Evolutionary conservation across 1,140 invertebrate genomes (phyloP), one percentile per base, ranked within the genome.

Genomic region (Chironomus striatipennis): DNA sequence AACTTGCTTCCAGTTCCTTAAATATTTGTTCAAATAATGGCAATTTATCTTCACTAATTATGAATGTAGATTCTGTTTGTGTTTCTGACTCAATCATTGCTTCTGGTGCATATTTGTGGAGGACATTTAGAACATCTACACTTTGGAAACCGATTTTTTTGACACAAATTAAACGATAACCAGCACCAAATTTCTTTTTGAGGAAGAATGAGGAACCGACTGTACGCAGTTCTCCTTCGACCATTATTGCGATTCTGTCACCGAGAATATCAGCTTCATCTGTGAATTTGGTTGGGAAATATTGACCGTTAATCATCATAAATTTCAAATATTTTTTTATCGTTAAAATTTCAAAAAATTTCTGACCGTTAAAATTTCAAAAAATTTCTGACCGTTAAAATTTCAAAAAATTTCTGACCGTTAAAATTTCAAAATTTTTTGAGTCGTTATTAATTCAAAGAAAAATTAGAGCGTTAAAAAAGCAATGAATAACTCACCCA

Each of bases 241-340:
- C 88, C 85, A 97, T 90, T 73, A 96, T 94, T 4, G 93, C 93
- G 76, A 96, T 93, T 79, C 94, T 84, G 82, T 97, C 94, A 0
- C 94, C 95, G 1, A 98, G 85, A 74, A 93, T 87, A 84, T 98
- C 95, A 70, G 95, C 95, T 84, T 98, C 96, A 82, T 97, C 24
- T 34, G 5, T 34, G 24, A 34, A 34, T 34, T n/a, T n/a, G n/a
- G n/a, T n/a, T n/a, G n/a, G n/a, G n/a, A n/a, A n/a, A n/a, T n/a
- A n/a, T n/a, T n/a, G n/a, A n/a, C n/a, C n/a, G n/a, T n/a, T n/a
- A n/a, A n/a, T n/a, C n/a, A n/a, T n/a, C n/a, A n/a, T n/a, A n/a
- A n/a, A n/a, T n/a, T n/a, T n/a, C n/a, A n/a, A n/a, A n/a, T n/a
- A n/a, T n/a, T n/a, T n/a, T n/a, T n/a, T n/a, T n/a, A n/a, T n/a